A percentile compares a stretch with the other conserved stretches of the same genome.
These are phyloP conservation scores for Cephonodes hylas DNA, from an alignment of 2,888 invertebrate species.

Conservation along the genomic window DNA sequence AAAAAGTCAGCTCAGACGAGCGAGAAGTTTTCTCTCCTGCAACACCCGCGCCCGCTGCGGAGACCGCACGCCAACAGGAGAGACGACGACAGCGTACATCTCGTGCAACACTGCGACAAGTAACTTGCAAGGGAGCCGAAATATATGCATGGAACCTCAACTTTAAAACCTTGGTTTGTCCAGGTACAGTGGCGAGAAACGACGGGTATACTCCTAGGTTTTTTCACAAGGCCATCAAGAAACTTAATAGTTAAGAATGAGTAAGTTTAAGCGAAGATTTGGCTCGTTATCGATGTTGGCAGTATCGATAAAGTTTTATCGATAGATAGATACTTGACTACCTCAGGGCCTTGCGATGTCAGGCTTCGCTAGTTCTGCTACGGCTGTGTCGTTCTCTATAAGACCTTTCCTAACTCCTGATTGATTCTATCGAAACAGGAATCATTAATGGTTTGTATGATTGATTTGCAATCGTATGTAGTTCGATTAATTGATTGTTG, in stretches of 20 bases:
- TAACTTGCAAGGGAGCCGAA: neutral
- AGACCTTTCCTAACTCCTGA: neutral
- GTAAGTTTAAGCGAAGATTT: neutral
- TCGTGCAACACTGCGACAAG: constrained; percentile 67
- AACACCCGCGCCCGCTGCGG: constrained; percentile 65
- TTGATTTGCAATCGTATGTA: neutral
- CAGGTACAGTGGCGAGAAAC: neutral
- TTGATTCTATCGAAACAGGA: neutral
- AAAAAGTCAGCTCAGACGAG: constrained; percentile 56
- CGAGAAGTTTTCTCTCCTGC: constrained; percentile 69
- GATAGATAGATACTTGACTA: neutral
- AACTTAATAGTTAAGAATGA: neutral
- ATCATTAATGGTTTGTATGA: neutral
- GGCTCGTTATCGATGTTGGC: neutral
- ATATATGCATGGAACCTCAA: neutral
- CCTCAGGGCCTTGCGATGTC: neutral
- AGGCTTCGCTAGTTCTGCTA: neutral
- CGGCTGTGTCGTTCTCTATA: neutral
- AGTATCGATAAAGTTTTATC: neutral
- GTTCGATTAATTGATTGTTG: neutral
- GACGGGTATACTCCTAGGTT: too few relatives aligned
- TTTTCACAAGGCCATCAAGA: neutral
- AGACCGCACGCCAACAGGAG: constrained; percentile 48
- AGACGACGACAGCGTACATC: constrained; percentile 64
- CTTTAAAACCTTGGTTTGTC: neutral